Percentiles rank a stretch among this genome's conserved stretches.
phyloP scores from a whole-genome alignment of 2,888 invertebrate genomes.

The Calliopum simillimum region DNA sequence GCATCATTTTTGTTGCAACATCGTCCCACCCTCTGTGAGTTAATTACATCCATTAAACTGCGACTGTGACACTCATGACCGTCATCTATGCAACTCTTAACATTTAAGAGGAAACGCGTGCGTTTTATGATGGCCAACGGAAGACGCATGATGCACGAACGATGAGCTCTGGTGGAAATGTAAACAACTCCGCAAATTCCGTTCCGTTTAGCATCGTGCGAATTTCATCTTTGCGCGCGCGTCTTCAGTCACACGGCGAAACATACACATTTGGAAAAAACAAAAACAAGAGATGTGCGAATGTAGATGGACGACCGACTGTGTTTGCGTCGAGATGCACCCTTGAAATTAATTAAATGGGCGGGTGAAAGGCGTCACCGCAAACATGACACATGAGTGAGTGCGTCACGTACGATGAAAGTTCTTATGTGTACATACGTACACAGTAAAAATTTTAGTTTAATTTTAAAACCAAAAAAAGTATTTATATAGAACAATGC shows the following conservation, averaged over 20 bases:
- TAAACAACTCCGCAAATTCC: constrained; percentile 39
- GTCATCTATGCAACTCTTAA: no score
- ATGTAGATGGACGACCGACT: no score
- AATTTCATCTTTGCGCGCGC: not conserved
- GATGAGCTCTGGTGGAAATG: constrained; percentile 21
- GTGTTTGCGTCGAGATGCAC: not conserved
- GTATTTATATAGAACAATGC: no score
- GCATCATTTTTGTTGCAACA: constrained; percentile 20
- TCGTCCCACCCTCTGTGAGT: constrained; percentile 29
- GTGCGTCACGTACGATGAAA: no score
- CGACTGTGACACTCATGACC: not conserved
- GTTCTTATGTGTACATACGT: no score
- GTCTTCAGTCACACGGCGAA: no score
- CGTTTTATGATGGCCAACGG: not conserved
- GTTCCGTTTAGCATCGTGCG: constrained; percentile 1
- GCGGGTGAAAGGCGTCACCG: constrained; percentile 34
- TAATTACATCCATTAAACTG: constrained; percentile 35
- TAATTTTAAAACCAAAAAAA: no score
- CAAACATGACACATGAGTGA: not conserved
- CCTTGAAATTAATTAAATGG: constrained; percentile 35
- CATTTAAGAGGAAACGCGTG: not conserved
- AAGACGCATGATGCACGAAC: constrained; percentile 8
- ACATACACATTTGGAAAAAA: no score
- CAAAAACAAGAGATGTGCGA: not conserved
- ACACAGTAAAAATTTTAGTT: no score